Base-by-base conservation (phyloP, 2,888 invertebrate genomes). In the Drosophila antonietae region DNA sequence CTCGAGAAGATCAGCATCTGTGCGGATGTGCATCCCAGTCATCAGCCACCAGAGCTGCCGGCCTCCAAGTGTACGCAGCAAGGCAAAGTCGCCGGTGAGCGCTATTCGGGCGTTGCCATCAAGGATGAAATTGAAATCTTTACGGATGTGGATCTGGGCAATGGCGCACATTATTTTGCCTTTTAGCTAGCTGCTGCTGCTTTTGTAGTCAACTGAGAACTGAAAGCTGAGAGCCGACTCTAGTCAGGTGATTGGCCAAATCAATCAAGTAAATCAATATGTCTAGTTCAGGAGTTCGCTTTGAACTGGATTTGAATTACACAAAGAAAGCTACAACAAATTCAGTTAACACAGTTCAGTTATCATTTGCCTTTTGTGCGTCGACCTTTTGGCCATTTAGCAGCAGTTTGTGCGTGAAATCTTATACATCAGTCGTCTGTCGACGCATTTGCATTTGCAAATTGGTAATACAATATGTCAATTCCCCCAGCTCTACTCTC, bases 381-480 rank as follows among this genome's bases (percentile, higher is more conserved):
- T 20, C 51, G 55, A 10, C 43, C 33, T 44, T 43, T 59, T 53
- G 35, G 46, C 53, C 53, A 52, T 56, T 49, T 55, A 46, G 23
- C 31, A 18, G 51, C 55, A 44, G 23, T 44, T 52, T 49, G 46
- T 52, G 59, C 64, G 63, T 63, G 56, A 51, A 66, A 65, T 63
- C 61, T 33, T 52, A 65, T 31, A 65, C n/a, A 41, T 55, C 28
- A 7, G 55, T 41, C 55, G 23, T 23, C 46, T 75, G 68, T 73
- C 53, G 60, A 20, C 68, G 67, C 68, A 87, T 83, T 83, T 83
- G 81, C 81, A 83, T 65, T 74, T 67, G 67, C 74, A 83, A 84
- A 84, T 84, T 87, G 87, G 84, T 84, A 82, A 84, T 60, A 64
- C 62, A 70, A 82, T 82, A 74, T 61, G 61, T 64, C 69, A 57